A percentile compares a stretch with the other conserved stretches of the same genome.
Conservation (phyloP, 2,113 vertebrate genomes). For the Hippocampus guttulatus region DNA sequence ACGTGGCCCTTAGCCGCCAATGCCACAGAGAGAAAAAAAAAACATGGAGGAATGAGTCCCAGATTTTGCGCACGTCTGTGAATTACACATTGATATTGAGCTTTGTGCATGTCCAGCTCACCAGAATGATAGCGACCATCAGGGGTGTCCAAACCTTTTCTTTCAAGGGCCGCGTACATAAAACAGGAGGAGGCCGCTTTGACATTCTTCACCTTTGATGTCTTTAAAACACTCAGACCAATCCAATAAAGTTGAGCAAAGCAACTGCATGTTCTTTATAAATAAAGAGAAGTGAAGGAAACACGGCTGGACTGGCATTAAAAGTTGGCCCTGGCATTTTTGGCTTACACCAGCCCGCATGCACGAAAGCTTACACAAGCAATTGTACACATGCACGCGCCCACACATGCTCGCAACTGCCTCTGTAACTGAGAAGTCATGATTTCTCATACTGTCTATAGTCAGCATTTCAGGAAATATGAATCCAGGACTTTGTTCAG, state of each 20-base stretch:
- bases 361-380: too few relatives aligned
- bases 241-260: neutral
- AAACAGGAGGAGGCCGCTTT: neutral
- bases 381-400: too few relatives aligned
- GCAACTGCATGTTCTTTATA: neutral
- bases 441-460: too few relatives aligned
- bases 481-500: too few relatives aligned
- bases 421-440: too few relatives aligned
- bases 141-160: neutral
- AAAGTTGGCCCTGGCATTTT: too few relatives aligned
- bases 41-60: constrained; percentile 1
- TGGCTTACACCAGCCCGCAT: too few relatives aligned
- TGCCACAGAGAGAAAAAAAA: neutral
- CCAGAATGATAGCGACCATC: neutral
- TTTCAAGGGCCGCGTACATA: neutral
- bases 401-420: too few relatives aligned
- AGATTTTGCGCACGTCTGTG: constrained; percentile 3
- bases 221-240: neutral
- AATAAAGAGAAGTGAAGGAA: too few relatives aligned
- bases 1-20: constrained; percentile 57
- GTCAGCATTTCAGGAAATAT: too few relatives aligned
- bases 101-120: neutral
- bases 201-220: too few relatives aligned
- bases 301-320: too few relatives aligned
- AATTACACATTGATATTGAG: constrained; percentile 4